Base-by-base conservation (phyloP, 2,797 vertebrate species). In the Xiphorhynchus erythropygius region DNA sequence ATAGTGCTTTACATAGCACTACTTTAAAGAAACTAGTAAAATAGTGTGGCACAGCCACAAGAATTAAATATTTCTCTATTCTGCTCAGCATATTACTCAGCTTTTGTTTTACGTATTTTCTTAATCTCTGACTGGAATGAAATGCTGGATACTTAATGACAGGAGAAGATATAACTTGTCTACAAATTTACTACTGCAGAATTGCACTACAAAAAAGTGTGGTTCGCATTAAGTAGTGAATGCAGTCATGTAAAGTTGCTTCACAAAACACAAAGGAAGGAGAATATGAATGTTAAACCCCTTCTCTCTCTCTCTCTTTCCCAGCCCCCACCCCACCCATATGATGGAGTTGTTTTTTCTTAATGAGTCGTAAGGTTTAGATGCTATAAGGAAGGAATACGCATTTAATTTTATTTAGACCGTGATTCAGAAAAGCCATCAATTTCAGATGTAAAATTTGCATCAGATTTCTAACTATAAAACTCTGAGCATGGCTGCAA, bases 21-120 rank as follows among this genome's bases (percentile, higher is more conserved):
- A 12, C 53, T 82, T 75, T 22, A 82, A 84, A 92, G 37, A 50
- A 92, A 57, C 28, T 27, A 60, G 25, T 67, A 79, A 85, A 91
- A 83, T 15, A 74, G 10, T 1, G 0, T 56, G 42, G 24, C 6
- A 39, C 15, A 79, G 25, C 9, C 42, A 56, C 21, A 56, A 55
- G 24, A 93, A 63, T 13, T 14, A 67, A 92, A 85, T 73, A 2
- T 17, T 84, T 60, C 39, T 76, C 11, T 44, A 62, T 83, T 25
- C 16, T 35, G 30, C 68, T 84, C 71, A 57, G 23, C 7, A 35
- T 74, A 56, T 79, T 64, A 22, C 39, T 65, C n/a, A 83, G 28
- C 7, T 71, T 92, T 90, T 55, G 17, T 83, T 80, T 84, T 80
- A n/a, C 27, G 9, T 64, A 22, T 70, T 91, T 85, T 74, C 37